Conservation (phyloP, 2,113 vertebrate genomes). For the Hystrix cristata region DNA sequence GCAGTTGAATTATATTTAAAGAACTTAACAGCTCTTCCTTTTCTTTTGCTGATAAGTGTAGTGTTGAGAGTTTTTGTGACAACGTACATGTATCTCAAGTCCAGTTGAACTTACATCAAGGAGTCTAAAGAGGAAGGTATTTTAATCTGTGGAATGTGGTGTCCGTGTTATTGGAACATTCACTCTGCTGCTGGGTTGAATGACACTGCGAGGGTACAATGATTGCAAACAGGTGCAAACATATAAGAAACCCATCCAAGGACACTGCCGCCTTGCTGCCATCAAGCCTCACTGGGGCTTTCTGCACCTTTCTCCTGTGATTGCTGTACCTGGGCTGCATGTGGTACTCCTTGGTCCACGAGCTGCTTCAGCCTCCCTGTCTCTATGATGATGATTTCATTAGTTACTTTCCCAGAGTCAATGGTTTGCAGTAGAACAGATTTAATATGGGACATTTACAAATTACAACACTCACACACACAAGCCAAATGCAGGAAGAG, state of each 20-base stretch:
- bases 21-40: slow-evolving; percentile 73
- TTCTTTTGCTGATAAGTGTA: slow-evolving; percentile 63
- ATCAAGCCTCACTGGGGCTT: not conserved
- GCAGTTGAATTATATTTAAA: slow-evolving; percentile 73
- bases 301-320: not conserved
- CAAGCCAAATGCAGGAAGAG: too few species aligned
- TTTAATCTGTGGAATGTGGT: not conserved
- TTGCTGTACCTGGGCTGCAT: not conserved
- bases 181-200: not conserved
- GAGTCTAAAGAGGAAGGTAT: not conserved
- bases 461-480: too few species aligned
- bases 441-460: too few species aligned
- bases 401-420: too few species aligned
- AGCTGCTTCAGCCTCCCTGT: not conserved
- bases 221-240: not conserved
- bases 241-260: not conserved
- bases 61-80: slow-evolving; percentile 68
- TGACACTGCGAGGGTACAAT: not conserved
- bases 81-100: slow-evolving; percentile 36
- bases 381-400: not conserved
- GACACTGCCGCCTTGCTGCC: rapidly evolving
- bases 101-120: slow-evolving; percentile 8
- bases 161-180: not conserved
- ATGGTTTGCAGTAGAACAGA: too few species aligned
- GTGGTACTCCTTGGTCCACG: rapidly evolving